These are phyloP conservation scores for Lysandra coridon DNA, from an alignment of 2,888 invertebrate genomes.

Conservation along the genomic window DNA sequence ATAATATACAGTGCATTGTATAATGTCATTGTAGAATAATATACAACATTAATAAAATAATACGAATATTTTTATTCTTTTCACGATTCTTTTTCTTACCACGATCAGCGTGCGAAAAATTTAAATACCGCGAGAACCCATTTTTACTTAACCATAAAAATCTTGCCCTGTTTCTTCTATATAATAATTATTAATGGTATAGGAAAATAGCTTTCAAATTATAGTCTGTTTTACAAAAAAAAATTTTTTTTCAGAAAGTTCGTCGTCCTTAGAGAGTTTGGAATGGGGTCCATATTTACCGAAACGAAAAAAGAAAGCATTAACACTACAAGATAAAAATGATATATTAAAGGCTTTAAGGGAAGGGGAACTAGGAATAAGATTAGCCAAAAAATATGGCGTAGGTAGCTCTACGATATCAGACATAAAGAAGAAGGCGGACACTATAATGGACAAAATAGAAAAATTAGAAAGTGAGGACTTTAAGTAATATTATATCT, in stretches of 20 bases:
- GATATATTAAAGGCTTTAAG: slow-evolving; percentile 46
- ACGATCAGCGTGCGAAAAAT: too few relatives aligned
- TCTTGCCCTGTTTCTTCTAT: too few relatives aligned
- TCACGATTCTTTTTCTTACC: too few relatives aligned
- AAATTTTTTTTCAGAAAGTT: not conserved
- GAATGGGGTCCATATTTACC: slow-evolving; percentile 33
- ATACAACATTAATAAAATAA: too few relatives aligned
- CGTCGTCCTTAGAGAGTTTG: not conserved
- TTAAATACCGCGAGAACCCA: too few relatives aligned
- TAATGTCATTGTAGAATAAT: too few relatives aligned
- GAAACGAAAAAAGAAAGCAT: slow-evolving; percentile 45
- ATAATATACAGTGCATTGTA: too few relatives aligned
- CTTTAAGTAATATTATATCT: not conserved
- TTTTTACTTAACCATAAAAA: too few relatives aligned
- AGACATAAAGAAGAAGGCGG: slow-evolving; percentile 46
- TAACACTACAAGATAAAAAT: slow-evolving; percentile 45
- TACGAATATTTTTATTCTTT: too few relatives aligned
- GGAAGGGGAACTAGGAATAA: slow-evolving; percentile 45
- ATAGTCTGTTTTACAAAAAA: not conserved
- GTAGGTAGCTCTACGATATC: slow-evolving; percentile 46
- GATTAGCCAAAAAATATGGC: slow-evolving; percentile 45
- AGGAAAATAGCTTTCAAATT: too few relatives aligned
- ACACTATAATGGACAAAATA: slow-evolving; percentile 28
- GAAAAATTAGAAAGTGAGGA: not conserved
- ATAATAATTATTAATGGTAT: too few relatives aligned